phyloP scores from a whole-genome alignment of 2,113 vertebrate species.

The Aegithalos caudatus region DNA sequence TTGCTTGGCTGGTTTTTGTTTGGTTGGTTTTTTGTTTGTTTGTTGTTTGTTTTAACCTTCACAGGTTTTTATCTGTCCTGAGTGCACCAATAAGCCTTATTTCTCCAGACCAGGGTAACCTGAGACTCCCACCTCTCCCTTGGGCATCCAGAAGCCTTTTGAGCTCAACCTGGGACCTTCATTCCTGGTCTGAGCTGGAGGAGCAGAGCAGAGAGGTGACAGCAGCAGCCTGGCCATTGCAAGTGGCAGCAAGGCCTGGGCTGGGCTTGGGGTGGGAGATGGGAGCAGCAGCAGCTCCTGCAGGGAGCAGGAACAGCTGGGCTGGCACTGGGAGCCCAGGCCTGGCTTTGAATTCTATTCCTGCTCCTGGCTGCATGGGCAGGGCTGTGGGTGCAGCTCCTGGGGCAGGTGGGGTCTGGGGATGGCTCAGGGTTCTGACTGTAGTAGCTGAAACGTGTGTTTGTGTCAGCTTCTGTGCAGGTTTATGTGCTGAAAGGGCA shows the following conservation, averaged over 20 bases:
- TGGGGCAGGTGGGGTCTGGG: rapidly evolving
- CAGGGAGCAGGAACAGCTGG: too few species aligned
- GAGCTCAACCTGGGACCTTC: rapidly evolving
- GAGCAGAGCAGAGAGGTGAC: not conserved
- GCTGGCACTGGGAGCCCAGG: too few species aligned
- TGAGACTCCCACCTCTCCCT: not conserved
- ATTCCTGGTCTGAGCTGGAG: not conserved
- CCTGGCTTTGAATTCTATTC: not conserved
- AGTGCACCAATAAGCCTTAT: not conserved
- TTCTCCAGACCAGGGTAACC: not conserved
- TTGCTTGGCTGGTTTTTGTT: not conserved
- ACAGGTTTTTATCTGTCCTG: not conserved
- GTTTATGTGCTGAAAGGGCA: not conserved
- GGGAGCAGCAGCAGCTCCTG: not conserved
- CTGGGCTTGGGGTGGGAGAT: too few species aligned
- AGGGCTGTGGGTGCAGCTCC: not conserved
- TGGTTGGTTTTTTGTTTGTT: too few species aligned
- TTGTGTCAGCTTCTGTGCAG: not conserved
- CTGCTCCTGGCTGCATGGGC: not conserved
- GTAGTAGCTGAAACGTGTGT: not conserved
- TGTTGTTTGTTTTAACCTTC: not conserved
- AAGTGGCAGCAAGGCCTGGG: not conserved
- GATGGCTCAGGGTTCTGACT: rapidly evolving
- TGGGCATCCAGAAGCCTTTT: not conserved
- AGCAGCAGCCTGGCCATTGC: rapidly evolving